Conservation (phyloP, 1,140 invertebrate species). For the Zaprionus inermis region DNA sequence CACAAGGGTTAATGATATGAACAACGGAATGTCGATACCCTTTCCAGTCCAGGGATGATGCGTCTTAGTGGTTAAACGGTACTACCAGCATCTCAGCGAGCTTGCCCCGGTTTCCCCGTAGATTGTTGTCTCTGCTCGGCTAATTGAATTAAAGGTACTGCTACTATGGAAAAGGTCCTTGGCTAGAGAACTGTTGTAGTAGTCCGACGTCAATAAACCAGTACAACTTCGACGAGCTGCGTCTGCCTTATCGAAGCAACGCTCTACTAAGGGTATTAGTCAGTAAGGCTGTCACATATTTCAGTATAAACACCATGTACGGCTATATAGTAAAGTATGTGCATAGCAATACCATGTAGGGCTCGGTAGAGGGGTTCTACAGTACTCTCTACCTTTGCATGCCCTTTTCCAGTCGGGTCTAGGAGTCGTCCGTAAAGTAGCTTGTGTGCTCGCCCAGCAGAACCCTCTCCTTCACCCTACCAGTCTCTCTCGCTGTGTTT, state of each 20-base stretch:
- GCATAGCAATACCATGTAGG: too few species aligned
- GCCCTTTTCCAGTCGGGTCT: too few species aligned
- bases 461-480: too few species aligned
- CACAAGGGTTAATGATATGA: slow-evolving; percentile 11
- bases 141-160: not conserved
- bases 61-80: slow-evolving; percentile 2
- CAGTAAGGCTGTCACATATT: not conserved
- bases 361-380: too few species aligned
- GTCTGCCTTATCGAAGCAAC: not conserved
- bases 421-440: too few species aligned
- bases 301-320: not conserved
- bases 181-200: not conserved
- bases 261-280: not conserved
- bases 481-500: too few species aligned
- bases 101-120: not conserved
- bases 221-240: not conserved
- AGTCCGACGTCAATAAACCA: not conserved
- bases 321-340: not conserved
- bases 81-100: too few species aligned
- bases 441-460: too few species aligned
- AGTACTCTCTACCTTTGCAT: too few species aligned
- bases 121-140: not conserved
- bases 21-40: not conserved
- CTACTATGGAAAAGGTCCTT: not conserved
- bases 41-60: slow-evolving; percentile 3